Evolutionary conservation across 1,140 invertebrate species (phyloP).

Genomic region (Nilaparvata lugens): DNA sequence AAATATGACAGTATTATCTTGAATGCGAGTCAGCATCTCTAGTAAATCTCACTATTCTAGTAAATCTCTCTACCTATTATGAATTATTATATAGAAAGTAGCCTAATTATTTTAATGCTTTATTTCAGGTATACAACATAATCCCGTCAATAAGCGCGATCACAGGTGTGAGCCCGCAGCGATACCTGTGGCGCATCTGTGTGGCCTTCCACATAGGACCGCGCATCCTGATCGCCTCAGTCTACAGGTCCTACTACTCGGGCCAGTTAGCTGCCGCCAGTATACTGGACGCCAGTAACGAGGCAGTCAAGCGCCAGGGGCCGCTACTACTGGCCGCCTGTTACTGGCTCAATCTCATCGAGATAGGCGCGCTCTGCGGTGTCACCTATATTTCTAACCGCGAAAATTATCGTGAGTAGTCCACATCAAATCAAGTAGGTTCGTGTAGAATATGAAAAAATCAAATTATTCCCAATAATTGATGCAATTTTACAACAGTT

Average conservation of each 20-base stretch:
- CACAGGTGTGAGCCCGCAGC: conserved; percentile 81
- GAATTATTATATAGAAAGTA: too few species aligned
- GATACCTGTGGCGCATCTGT: conserved; percentile 85
- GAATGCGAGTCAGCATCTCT: too few species aligned
- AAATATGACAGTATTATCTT: too few species aligned
- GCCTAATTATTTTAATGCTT: too few species aligned
- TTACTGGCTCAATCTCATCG: conserved; percentile 76
- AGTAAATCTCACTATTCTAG: too few species aligned
- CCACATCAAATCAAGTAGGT: too few species aligned
- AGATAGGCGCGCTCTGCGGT: conserved; percentile 71
- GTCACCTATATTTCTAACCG: conserved; percentile 88
- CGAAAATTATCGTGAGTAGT: conserved; percentile 85
- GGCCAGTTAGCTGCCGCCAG: not conserved
- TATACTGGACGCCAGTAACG: not conserved
- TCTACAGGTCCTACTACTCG: conserved; percentile 73
- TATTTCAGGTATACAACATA: conserved; percentile 75
- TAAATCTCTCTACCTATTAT: too few species aligned
- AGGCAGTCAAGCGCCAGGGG: not conserved
- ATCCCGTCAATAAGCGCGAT: conserved; percentile 87
- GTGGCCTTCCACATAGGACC: conserved; percentile 83
- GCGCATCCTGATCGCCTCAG: conserved; percentile 70
- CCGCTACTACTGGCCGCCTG: conserved; percentile 57
- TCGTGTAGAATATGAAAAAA: too few species aligned
- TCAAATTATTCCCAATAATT: too few species aligned
- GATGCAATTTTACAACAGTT: too few species aligned